phyloP scores from a whole-genome alignment of 2,113 vertebrate genomes.

The Notarius quadriscutis region DNA sequence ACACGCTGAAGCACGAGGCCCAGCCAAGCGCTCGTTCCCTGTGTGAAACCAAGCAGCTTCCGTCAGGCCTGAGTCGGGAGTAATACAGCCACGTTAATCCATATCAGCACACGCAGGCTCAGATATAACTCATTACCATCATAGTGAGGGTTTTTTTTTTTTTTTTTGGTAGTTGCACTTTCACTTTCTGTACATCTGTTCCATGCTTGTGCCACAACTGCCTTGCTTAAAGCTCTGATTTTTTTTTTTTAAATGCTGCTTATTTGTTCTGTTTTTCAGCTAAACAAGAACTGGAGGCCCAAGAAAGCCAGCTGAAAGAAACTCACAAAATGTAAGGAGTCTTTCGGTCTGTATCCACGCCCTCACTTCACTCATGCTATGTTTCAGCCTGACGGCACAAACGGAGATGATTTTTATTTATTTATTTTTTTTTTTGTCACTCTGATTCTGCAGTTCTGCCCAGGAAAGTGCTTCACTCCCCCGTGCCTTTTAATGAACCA shows the following conservation, averaged over 20 bases:
- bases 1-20: neutral
- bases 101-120: neutral
- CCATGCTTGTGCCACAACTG: slow-evolving; percentile 7
- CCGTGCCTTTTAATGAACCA: neutral
- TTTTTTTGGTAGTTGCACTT: neutral
- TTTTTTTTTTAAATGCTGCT: neutral
- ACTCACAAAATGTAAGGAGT: slow-evolving; percentile 88
- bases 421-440: no score
- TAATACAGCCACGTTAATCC: neutral
- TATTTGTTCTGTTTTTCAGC: slow-evolving; percentile 72
- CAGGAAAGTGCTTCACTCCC: neutral
- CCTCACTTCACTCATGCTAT: neutral
- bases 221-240: neutral
- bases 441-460: neutral
- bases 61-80: neutral
- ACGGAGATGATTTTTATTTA: neutral
- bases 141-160: neutral
- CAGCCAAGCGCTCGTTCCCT: neutral
- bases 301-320: slow-evolving; percentile 81
- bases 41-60: neutral
- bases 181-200: slow-evolving; percentile 17
- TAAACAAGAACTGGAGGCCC: slow-evolving; percentile 86
- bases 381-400: neutral
- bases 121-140: neutral
- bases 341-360: slow-evolving; percentile 45